Percentiles rank a stretch among this genome's conserved stretches.
Evolutionary conservation across 1,140 invertebrate genomes (phyloP).

Genomic region (Drosophila virilis): DNA sequence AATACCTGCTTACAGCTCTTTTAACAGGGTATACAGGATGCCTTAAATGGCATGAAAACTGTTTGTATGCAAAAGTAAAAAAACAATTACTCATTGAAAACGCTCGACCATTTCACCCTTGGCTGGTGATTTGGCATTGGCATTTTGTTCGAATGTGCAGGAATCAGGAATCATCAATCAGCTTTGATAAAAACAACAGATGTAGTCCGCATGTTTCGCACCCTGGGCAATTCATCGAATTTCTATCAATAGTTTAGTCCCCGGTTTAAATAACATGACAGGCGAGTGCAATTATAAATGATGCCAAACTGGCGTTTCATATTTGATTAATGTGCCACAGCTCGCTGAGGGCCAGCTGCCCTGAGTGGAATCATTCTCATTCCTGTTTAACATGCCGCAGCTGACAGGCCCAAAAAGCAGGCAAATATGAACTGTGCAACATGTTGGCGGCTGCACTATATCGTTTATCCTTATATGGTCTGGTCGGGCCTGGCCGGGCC

Average conservation of each 20-base stretch:
- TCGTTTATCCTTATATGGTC: slow-evolving; percentile 3
- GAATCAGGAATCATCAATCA: slow-evolving; percentile 31
- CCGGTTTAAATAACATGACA: slow-evolving; percentile 51
- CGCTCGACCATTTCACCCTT: slow-evolving; percentile 6
- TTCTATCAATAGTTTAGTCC: slow-evolving; percentile 47
- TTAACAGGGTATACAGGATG: neutral
- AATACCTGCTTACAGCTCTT: neutral
- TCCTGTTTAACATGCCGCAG: slow-evolving; percentile 11
- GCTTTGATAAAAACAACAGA: slow-evolving; percentile 16
- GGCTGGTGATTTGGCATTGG: slow-evolving; percentile 1
- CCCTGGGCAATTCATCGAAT: slow-evolving; percentile 10
- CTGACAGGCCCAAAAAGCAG: neutral
- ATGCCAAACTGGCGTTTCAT: slow-evolving; percentile 26
- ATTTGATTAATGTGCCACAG: slow-evolving; percentile 42
- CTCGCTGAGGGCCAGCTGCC: neutral
- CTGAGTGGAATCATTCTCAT: neutral
- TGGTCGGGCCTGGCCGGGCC: neutral
- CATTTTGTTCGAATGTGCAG: neutral
- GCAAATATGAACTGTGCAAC: slow-evolving; percentile 29
- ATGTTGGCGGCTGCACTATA: slow-evolving; percentile 3
- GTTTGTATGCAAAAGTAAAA: neutral
- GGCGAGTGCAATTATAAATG: slow-evolving; percentile 52
- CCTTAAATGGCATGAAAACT: neutral
- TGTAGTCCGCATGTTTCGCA: neutral
- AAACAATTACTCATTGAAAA: slow-evolving; percentile 36